Percentiles rank a stretch among this genome's conserved stretches.
phyloP scores from a whole-genome alignment of 2,113 vertebrate species.

The Oncorhynchus mykiss region DNA sequence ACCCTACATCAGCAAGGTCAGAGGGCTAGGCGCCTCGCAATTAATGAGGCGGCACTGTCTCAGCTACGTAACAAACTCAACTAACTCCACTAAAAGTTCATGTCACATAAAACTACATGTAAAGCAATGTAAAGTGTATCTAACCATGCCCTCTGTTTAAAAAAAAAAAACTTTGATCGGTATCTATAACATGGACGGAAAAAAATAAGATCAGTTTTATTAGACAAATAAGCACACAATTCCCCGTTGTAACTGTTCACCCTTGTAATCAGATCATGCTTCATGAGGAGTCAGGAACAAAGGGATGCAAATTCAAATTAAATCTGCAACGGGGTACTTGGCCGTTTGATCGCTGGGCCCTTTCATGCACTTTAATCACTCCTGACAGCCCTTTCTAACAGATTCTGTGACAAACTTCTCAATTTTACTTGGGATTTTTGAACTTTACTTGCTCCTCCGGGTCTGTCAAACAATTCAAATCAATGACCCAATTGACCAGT shows the following conservation, averaged over 20 bases:
- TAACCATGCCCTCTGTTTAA: slow-evolving; percentile 36
- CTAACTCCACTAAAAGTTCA: not conserved
- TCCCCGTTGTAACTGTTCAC: slow-evolving; percentile 86
- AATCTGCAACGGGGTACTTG: slow-evolving; percentile 90
- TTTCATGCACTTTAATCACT: slow-evolving; percentile 93
- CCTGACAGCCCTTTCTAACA: slow-evolving; percentile 97
- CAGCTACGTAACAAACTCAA: slow-evolving; percentile 34
- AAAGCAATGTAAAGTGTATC: not conserved
- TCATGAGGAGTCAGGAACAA: slow-evolving; percentile 92
- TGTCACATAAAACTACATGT: too few species aligned
- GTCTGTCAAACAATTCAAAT: slow-evolving; percentile 99
- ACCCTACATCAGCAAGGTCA: slow-evolving; percentile 79
- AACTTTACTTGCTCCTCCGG: slow-evolving; percentile 91
- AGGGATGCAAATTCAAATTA: slow-evolving; percentile 96
- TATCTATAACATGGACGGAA: slow-evolving; percentile 84
- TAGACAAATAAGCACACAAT: slow-evolving; percentile 77
- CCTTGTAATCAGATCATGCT: slow-evolving; percentile 98
- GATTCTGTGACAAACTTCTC: slow-evolving; percentile 99
- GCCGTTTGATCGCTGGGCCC: slow-evolving; percentile 87
- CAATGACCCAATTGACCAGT: slow-evolving; percentile 99
- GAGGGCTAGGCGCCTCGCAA: slow-evolving; percentile 60
- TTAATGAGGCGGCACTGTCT: slow-evolving; percentile 53
- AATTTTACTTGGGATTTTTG: slow-evolving; percentile 96
- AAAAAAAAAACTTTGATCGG: slow-evolving; percentile 76
- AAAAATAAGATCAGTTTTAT: slow-evolving; percentile 78